phyloP scores from a whole-genome alignment of 2,888 invertebrate genomes.

The Rhagonycha lutea region DNA sequence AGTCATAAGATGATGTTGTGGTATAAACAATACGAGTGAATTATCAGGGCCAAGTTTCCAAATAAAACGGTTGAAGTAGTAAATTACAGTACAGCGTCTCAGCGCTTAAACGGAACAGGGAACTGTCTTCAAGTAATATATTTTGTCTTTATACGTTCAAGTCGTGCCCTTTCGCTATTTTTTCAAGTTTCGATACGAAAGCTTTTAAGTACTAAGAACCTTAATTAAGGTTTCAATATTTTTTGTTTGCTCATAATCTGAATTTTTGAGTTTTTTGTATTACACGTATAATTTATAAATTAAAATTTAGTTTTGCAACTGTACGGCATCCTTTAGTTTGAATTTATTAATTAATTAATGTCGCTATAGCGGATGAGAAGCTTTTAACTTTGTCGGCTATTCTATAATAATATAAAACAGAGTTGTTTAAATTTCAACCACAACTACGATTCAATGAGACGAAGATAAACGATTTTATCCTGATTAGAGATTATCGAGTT shows the following conservation, averaged over 20 bases:
- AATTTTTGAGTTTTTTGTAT: not conserved
- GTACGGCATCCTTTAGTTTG: not conserved
- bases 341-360: not conserved
- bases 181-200: too few relatives aligned
- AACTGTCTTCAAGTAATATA: too few relatives aligned
- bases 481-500: slow-evolving; percentile 46
- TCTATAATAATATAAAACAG: slow-evolving; percentile 28
- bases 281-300: not conserved
- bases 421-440: slow-evolving; percentile 34
- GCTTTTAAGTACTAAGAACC: too few relatives aligned
- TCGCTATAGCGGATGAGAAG: not conserved
- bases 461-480: slow-evolving; percentile 45
- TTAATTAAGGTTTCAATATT: not conserved
- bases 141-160: too few relatives aligned
- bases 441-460: slow-evolving; percentile 35
- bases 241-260: not conserved
- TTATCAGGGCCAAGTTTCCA: too few relatives aligned
- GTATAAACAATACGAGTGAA: too few relatives aligned
- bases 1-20: too few relatives aligned
- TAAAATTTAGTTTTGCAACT: not conserved
- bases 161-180: too few relatives aligned
- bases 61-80: too few relatives aligned
- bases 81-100: too few relatives aligned
- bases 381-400: not conserved
- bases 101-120: too few relatives aligned